Base-by-base conservation (phyloP, 2,113 vertebrate genomes). In the Myotis brandtii region DNA sequence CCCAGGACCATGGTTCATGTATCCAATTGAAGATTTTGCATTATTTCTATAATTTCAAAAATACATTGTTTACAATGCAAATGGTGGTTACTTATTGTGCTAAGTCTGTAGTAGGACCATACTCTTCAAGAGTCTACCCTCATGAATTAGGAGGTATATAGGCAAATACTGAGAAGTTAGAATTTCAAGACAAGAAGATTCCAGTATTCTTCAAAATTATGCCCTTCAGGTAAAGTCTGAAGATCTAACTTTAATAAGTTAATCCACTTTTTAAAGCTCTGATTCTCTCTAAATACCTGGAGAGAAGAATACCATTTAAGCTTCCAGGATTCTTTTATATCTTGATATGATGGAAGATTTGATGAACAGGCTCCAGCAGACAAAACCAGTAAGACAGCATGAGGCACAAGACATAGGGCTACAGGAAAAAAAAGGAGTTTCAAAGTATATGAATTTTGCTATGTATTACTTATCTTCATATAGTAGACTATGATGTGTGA, bases 241-340 rank as follows among this genome's bases (percentile, higher is more conserved):
- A 84, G 16, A 77, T 76, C n/a, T 76, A 70, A 85, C 20, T 73
- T 79, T 72, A 67, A 77, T 79, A 73, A 64, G 46, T 76, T 52
- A 88, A 88, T 77, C 6, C 25, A 37, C 11, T 30, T 86, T 72
- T 75, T 46, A 82, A 62, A 84, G 34, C 17, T 86, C 81, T 69
- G 64, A 54, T 87, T 87, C 34, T 69, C 9, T 79, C 54, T 92
- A 89, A 50, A 3, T 6, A 69, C 6, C 10, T 77, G 40, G 27
- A 17, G 73, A 93, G 54, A 91, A 20, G 3, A 72, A 4, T n/a
- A n/a, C 6, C 13, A 40, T 32, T 67, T 79, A 84, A 83, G 20
- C 1, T 59, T 4, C 14, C 37, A 11, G 30, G 32, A 23, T 94
- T 89, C 18, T 80, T 94, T 75, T 46, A 80, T 73, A 56, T 3